Conservation (phyloP, 2,113 vertebrate genomes). For the Puma concolor region DNA sequence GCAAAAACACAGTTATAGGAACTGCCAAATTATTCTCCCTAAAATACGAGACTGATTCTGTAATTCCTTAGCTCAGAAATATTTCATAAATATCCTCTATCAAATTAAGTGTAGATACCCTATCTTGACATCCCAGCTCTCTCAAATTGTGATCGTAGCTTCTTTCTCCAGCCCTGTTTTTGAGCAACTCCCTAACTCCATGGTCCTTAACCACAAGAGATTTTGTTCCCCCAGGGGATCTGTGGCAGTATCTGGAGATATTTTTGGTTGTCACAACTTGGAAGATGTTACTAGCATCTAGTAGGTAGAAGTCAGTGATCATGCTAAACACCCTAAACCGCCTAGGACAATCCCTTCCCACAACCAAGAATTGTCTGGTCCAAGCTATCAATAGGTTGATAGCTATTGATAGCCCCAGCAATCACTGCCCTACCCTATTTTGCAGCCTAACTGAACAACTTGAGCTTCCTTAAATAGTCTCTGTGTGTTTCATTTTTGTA, state of each 20-base stretch:
- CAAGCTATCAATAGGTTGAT: background rate
- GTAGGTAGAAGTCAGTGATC: background rate
- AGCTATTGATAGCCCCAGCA: background rate
- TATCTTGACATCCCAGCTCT: background rate
- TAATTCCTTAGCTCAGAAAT: background rate
- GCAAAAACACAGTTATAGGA: background rate
- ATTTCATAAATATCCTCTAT: background rate
- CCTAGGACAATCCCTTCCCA: background rate
- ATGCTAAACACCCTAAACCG: background rate
- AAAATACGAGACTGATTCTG: background rate
- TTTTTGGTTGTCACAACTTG: background rate
- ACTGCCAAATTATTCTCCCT: background rate
- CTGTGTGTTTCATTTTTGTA: background rate
- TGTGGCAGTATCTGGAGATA: background rate
- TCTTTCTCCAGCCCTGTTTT: background rate
- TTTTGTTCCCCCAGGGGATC: background rate
- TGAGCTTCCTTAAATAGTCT: background rate
- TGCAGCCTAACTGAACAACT: background rate
- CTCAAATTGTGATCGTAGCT: background rate
- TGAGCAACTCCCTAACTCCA: background rate
- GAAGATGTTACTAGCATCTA: background rate
- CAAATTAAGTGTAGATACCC: background rate
- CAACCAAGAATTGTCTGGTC: background rate
- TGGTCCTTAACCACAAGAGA: background rate
- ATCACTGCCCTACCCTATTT: background rate